Percentiles rank a stretch among this genome's conserved stretches.
Conservation (phyloP, 2,113 vertebrate genomes). For the Plectropomus leopardus region DNA sequence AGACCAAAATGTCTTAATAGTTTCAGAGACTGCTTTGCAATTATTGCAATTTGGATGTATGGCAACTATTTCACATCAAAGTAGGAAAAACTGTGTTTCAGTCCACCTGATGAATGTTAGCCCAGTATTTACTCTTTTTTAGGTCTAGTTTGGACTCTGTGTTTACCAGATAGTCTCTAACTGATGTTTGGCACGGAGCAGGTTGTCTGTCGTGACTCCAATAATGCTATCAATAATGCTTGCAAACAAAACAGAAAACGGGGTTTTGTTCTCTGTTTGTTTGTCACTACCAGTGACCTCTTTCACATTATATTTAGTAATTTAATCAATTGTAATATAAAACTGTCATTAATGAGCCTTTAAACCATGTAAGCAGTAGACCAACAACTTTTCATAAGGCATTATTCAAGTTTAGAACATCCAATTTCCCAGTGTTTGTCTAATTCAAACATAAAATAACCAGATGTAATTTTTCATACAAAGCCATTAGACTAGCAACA, state of each 20-base stretch:
- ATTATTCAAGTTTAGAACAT: not conserved
- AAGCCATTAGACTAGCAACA: constrained; percentile 8
- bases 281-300: not conserved
- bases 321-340: not conserved
- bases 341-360: not conserved
- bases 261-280: too few relatives aligned
- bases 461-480: constrained; percentile 34
- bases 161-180: not conserved
- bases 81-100: too few relatives aligned
- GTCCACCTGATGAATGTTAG: not conserved
- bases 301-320: not conserved
- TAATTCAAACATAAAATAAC: constrained; percentile 9
- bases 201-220: not conserved
- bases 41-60: not conserved
- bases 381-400: not conserved
- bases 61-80: not conserved
- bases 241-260: too few relatives aligned
- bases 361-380: too few relatives aligned
- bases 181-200: not conserved
- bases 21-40: not conserved
- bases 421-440: not conserved
- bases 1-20: too few relatives aligned
- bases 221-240: too few relatives aligned
- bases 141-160: not conserved
- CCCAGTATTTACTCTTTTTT: not conserved